These are phyloP conservation scores for Temnothorax rugatulus DNA, from an alignment of 2,888 invertebrate genomes.

Conservation along the genomic window DNA sequence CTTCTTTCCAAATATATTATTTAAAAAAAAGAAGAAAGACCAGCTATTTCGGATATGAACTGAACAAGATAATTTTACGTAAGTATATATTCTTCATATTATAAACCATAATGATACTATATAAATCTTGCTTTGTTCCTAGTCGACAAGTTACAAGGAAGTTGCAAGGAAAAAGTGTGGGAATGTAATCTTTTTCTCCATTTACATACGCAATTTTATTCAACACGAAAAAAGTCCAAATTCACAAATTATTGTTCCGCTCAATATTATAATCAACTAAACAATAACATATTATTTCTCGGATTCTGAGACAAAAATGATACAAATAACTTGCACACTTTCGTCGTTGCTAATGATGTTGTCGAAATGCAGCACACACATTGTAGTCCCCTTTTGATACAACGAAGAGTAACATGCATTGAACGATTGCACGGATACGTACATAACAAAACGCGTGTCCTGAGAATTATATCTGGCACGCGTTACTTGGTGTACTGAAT, in stretches of 20 bases:
- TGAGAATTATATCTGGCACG: constrained; percentile 1
- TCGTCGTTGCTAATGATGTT: constrained; percentile 63
- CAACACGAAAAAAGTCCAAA: constrained; percentile 22
- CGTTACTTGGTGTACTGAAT: constrained; percentile 2
- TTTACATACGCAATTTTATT: constrained; percentile 45
- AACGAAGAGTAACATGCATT: background rate
- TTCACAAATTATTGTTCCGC: constrained; percentile 14
- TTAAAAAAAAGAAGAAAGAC: background rate
- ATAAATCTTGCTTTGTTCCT: background rate
- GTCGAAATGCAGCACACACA: background rate
- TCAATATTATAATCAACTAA: constrained; percentile 34
- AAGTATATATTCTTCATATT: constrained; percentile 5
- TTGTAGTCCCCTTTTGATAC: background rate
- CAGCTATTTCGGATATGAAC: background rate
- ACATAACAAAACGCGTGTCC: constrained; percentile 27
- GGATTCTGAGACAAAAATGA: constrained; percentile 35
- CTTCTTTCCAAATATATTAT: background rate
- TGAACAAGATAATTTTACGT: constrained; percentile 2
- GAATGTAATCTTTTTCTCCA: background rate
- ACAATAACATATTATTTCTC: constrained; percentile 12
- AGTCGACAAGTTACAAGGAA: background rate
- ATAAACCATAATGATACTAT: background rate
- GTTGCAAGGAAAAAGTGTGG: background rate
- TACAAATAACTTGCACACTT: constrained; percentile 58
- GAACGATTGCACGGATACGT: constrained; percentile 31